Base-by-base conservation (phyloP, 2,113 vertebrate genomes). In the Chascanopsetta lugubris region DNA sequence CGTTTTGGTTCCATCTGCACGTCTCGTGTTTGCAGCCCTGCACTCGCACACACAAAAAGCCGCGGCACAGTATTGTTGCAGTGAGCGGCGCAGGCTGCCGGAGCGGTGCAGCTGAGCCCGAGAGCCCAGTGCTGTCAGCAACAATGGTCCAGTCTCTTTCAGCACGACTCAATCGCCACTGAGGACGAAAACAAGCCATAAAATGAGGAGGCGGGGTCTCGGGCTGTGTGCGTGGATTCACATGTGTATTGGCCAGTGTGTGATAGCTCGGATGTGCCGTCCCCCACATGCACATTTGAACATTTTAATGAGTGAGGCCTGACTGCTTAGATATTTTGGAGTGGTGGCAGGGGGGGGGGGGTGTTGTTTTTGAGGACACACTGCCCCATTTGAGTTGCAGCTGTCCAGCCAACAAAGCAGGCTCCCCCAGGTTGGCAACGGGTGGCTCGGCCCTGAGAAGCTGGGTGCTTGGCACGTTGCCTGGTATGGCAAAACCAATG, bases 81-180 rank as follows among this genome's bases (percentile, higher is more conserved):
- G 66, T 72, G 46, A 54, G 62, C 12, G 15, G 60, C 54, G 66
- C 50, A 22, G 65, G 69, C 73, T 61, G 69, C 73, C 58, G 51
- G 43, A 77, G 55, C 1, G 24, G 75, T 75, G 75, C 73, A 75
- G 76, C 73, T 66, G 76, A 72, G 76, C 29, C 58, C 32, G 61
- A 59, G 73, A 75, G 67, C n/a, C 10, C n/a, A 54, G 64, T 71
- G n/a, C 64, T 45, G 73, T 73, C 80, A 64, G 38, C 85, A 85
- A 30, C 75, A 84, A 85, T 87, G 82, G 85, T 82, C 82, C 78
- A 82, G 79, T 69, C 82, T 85, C 82, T 85, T 76, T 86, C 84
- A 78, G 83, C 58, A 10, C 62, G 17, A 67, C 71, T 74, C 76
- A 47, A 68, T 80, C 77, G 75, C 72, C 64, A 46, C 61, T 42